phyloP scores from a whole-genome alignment of 2,797 vertebrate species.

The Vultur gryphus region DNA sequence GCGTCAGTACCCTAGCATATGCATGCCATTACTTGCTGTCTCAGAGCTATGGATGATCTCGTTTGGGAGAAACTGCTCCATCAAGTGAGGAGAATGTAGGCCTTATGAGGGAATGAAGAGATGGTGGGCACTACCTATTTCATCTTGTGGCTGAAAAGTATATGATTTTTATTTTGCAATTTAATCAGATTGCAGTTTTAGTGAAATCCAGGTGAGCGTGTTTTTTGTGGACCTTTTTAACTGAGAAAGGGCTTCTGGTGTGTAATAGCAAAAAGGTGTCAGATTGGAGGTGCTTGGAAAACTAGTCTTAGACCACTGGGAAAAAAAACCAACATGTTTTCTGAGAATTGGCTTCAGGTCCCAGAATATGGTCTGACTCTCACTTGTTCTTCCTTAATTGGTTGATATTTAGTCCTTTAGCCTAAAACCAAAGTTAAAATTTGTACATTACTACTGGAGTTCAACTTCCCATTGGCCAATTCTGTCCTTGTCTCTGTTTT shows the following conservation, averaged over 20 bases:
- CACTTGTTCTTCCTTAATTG: not conserved
- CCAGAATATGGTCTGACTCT: not conserved
- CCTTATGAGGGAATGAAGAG: not conserved
- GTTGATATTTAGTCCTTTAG: not conserved
- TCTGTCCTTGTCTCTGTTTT: not conserved
- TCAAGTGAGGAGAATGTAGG: not conserved
- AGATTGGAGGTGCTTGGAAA: constrained; percentile 45
- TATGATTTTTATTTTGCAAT: not conserved
- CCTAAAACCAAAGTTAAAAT: not conserved
- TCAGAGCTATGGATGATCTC: not conserved
- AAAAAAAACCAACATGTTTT: not conserved
- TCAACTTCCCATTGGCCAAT: not conserved
- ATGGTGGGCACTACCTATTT: not conserved
- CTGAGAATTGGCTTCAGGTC: not conserved
- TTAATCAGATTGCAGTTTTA: not conserved
- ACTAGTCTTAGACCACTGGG: not conserved
- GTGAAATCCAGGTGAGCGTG: not conserved
- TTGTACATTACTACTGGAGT: constrained; percentile 28
- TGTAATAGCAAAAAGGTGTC: not conserved
- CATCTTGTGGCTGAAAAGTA: not conserved
- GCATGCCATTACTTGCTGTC: not conserved
- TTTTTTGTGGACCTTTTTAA: not conserved
- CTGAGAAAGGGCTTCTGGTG: not conserved
- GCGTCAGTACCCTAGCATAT: not conserved
- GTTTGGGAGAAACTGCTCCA: not conserved